Evolutionary conservation across 2,797 vertebrate genomes (phyloP), one percentile per base, ranked within the genome.

Genomic region (Pogoniulus pusillus): DNA sequence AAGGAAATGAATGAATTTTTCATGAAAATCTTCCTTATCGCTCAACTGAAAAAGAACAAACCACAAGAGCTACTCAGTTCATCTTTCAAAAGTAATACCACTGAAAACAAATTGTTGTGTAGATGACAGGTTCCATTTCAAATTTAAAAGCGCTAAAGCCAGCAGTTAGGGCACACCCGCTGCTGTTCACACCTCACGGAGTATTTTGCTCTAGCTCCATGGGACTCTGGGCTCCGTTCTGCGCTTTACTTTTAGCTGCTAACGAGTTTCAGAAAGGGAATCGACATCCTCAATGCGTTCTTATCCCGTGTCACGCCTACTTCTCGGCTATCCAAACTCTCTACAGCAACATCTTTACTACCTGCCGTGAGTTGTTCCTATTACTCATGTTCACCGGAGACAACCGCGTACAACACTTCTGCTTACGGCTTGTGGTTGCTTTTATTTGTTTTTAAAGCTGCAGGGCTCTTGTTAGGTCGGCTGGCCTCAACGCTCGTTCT

Each of bases 1-100:
- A 74, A 99, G 96, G 90, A 97, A 98, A 91, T 98, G 97, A 79
- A 98, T 43, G 91, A 99, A 99, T 94, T 99, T 98, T 47, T 98
- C 98, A 17, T 98, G 97, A 96, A 99, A 99, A 35, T 62, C 60
- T 4, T 96, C 93, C 95, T 98, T 99, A 89, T 98, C 97, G 82
- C 98, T 97, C 70, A 98, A 85, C 99, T 99, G 95, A 30, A 92
- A 90, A 88, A 29, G 29, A n/a, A 41, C 37, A 70, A 77, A 87
- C 19, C 74, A 45, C 18, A 74, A 72, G 69, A 78, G 90, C 41
- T 69, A 76, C 18, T 4, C 2, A 0, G 24, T 14, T 78, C 59
- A 47, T n/a, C 64, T 68, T 80, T 45, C 65, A 54, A 75, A 60
- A 76, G 47, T 16, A 62, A 18, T 10, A 37, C 8, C 39, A 53